A percentile compares a stretch with the other conserved stretches of the same genome.
phyloP scores from a whole-genome alignment of 2,888 invertebrate genomes.

The Synergus laeviventris region DNA sequence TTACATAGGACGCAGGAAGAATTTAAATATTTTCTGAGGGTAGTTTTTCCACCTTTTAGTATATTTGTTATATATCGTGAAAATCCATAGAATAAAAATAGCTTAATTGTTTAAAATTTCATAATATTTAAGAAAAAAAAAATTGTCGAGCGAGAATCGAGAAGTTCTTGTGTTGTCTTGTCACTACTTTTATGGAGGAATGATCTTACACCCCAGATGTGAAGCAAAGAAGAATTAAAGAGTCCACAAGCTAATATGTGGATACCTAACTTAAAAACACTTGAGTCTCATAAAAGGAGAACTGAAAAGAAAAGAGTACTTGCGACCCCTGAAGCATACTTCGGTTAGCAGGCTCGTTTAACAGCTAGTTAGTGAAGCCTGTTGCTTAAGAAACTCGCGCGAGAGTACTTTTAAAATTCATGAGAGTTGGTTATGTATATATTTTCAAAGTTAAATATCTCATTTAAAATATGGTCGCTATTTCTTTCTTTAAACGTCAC shows the following conservation, averaged over 20 bases:
- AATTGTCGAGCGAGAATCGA: no score
- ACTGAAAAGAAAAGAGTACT: neutral
- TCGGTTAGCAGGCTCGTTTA: neutral
- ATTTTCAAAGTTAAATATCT: neutral
- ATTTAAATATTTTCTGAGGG: no score
- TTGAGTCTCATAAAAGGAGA: neutral
- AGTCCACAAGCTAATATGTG: neutral
- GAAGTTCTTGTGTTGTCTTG: no score
- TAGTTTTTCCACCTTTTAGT: no score
- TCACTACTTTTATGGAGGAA: no score
- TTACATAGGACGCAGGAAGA: no score
- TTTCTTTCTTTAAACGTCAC: neutral
- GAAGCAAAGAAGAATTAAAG: neutral
- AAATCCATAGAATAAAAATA: no score
- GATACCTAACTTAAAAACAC: neutral
- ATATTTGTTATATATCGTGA: no score
- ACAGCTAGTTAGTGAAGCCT: conserved; percentile 49
- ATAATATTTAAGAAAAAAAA: no score
- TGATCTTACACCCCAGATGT: no score
- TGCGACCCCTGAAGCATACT: conserved; percentile 2
- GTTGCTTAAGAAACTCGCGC: conserved; percentile 53
- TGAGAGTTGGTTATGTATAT: neutral
- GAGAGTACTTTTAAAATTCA: no score
- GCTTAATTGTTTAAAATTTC: no score
- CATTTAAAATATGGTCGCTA: neutral